Evolutionary conservation across 2,113 vertebrate genomes (phyloP).

Genomic region (Turnix velox): DNA sequence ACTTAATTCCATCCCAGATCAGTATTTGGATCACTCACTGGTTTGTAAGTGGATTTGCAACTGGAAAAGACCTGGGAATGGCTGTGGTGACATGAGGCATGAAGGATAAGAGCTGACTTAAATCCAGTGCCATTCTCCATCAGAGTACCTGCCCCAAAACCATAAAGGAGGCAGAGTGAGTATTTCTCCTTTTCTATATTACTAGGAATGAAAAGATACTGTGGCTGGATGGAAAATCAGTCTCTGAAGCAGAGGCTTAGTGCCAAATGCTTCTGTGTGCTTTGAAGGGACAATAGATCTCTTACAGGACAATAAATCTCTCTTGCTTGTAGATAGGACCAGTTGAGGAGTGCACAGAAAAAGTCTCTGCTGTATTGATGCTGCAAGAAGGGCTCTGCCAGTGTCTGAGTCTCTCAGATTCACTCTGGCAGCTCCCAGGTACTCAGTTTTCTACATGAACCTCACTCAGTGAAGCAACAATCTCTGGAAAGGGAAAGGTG

Average conservation of each 20-base stretch:
- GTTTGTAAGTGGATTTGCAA: neutral
- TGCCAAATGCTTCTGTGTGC: neutral
- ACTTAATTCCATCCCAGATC: neutral
- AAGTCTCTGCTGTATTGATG: neutral
- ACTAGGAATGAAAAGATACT: neutral
- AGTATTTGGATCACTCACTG: neutral
- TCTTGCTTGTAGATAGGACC: neutral
- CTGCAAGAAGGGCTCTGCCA: neutral
- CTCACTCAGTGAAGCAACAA: conserved; percentile 50
- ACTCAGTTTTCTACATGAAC: conserved; percentile 29
- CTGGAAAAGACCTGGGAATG: neutral
- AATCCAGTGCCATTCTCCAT: neutral
- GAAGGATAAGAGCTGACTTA: neutral
- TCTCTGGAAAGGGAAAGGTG: conserved; percentile 46
- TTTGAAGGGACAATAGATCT: neutral
- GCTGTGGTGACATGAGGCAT: neutral
- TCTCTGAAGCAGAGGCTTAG: neutral
- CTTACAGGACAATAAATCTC: neutral
- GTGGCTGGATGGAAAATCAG: neutral
- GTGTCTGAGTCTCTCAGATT: neutral
- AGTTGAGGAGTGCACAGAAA: neutral
- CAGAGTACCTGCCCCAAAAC: neutral
- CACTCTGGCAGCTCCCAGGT: neutral
- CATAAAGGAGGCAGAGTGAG: neutral
- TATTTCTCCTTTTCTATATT: neutral